Percentiles rank a stretch among this genome's conserved stretches.
phyloP scores from a whole-genome alignment of 1,140 invertebrate genomes.

The Macrotrachela quadricornifera region DNA sequence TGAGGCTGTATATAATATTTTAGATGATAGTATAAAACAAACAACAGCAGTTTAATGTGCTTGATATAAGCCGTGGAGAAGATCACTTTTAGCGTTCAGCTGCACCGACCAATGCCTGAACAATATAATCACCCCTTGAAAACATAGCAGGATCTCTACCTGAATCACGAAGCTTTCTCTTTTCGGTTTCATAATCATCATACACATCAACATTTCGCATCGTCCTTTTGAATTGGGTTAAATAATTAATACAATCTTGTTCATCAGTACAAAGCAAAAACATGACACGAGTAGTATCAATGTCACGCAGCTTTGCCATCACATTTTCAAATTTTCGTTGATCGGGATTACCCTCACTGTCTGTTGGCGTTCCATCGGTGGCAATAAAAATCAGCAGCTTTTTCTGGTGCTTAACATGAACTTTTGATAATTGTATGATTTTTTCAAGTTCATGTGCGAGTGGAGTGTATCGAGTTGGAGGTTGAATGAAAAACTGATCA shows the following conservation, averaged over 20 bases:
- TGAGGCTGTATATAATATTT: too few species aligned
- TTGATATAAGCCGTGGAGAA: too few species aligned
- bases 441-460: not conserved
- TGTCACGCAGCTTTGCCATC: too few species aligned
- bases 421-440: not conserved
- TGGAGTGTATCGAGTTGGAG: not conserved
- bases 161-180: not conserved
- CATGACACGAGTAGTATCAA: not conserved
- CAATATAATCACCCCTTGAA: conserved; percentile 5
- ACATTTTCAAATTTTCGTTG: too few species aligned
- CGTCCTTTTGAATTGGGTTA: not conserved
- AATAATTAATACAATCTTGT: conserved; percentile 2
- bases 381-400: conserved; percentile 2
- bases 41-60: too few species aligned
- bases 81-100: too few species aligned
- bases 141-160: not conserved
- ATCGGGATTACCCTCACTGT: conserved; percentile 1
- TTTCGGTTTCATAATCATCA: conserved; percentile 3
- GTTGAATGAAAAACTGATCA: not conserved
- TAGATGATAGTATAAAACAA: too few species aligned
- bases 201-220: not conserved
- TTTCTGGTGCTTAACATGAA: not conserved
- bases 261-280: conserved; percentile 7
- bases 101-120: not conserved
- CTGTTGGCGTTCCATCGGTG: conserved; percentile 3